Evolutionary conservation across 1,140 invertebrate genomes (phyloP).

Genomic region (Palaemon carinicauda): DNA sequence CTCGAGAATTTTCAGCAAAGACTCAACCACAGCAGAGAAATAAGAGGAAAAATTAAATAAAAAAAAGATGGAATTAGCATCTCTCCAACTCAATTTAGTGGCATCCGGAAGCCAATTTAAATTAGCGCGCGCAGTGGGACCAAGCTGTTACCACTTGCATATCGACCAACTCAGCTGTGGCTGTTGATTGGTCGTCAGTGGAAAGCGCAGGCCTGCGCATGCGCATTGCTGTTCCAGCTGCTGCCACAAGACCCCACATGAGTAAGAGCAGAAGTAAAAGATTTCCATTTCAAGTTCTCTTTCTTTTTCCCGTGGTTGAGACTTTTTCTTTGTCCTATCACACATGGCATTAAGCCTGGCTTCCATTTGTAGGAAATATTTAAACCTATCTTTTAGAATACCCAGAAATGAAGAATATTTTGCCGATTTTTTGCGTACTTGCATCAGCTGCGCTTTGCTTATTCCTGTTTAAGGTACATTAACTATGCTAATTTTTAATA

Average conservation of each 20-base stretch:
- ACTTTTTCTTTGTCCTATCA: too few relatives aligned
- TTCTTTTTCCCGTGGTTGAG: background rate
- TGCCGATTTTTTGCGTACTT: too few relatives aligned
- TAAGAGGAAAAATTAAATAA: background rate
- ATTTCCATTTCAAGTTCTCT: background rate
- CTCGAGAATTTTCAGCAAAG: too few relatives aligned
- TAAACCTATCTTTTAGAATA: too few relatives aligned
- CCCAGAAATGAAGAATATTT: too few relatives aligned
- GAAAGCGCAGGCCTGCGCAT: constrained; percentile 4
- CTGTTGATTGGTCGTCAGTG: constrained; percentile 20
- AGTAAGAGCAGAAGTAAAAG: constrained; percentile 39
- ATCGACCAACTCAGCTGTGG: constrained; percentile 38
- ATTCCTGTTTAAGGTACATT: too few relatives aligned
- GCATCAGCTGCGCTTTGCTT: too few relatives aligned
- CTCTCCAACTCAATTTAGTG: constrained; percentile 33
- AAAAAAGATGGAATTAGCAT: background rate
- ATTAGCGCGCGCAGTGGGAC: constrained; percentile 43
- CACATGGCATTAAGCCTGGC: too few relatives aligned
- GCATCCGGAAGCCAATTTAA: constrained; percentile 43
- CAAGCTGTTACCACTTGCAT: constrained; percentile 39
- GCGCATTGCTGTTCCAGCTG: background rate
- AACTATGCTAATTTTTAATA: too few relatives aligned
- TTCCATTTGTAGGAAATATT: too few relatives aligned
- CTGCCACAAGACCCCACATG: background rate
- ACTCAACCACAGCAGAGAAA: background rate